Conservation (phyloP, 2,888 invertebrate species). For the Tiphia femorata region DNA sequence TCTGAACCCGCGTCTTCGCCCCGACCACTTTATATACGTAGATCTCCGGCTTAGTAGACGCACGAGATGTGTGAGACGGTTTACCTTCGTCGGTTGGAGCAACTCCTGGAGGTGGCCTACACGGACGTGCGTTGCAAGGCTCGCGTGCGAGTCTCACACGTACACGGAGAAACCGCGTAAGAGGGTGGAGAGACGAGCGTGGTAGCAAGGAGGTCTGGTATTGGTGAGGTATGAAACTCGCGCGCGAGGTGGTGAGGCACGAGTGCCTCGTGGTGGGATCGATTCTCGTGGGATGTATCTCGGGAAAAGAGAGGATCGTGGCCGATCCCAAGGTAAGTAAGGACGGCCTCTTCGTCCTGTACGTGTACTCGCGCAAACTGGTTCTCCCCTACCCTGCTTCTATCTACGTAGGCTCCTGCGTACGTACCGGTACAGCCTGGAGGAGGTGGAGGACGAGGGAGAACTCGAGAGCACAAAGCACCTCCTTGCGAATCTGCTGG, state of each 20-base stretch:
- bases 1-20: slow-evolving; percentile 66
- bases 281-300: slow-evolving; percentile 33
- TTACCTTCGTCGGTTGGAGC: no score
- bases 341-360: slow-evolving; percentile 12
- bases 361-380: slow-evolving; percentile 34
- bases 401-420: no score
- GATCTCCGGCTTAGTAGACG: slow-evolving; percentile 58
- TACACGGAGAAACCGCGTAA: slow-evolving; percentile 12
- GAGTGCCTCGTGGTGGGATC: slow-evolving; percentile 33
- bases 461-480: neutral
- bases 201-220: neutral
- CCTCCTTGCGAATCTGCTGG: neutral
- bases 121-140: slow-evolving; percentile 18
- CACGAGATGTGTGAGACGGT: slow-evolving; percentile 37
- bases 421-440: no score
- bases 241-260: neutral
- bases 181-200: slow-evolving; percentile 14
- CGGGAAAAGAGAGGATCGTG: slow-evolving; percentile 38
- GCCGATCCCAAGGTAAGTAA: slow-evolving; percentile 36
- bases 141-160: neutral
- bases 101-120: no score
- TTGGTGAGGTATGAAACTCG: neutral
- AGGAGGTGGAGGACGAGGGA: no score
- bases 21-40: slow-evolving; percentile 67
- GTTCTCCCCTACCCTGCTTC: no score